Base-by-base conservation (phyloP, 1,140 invertebrate species). In the Zaprionus gabonicus region DNA sequence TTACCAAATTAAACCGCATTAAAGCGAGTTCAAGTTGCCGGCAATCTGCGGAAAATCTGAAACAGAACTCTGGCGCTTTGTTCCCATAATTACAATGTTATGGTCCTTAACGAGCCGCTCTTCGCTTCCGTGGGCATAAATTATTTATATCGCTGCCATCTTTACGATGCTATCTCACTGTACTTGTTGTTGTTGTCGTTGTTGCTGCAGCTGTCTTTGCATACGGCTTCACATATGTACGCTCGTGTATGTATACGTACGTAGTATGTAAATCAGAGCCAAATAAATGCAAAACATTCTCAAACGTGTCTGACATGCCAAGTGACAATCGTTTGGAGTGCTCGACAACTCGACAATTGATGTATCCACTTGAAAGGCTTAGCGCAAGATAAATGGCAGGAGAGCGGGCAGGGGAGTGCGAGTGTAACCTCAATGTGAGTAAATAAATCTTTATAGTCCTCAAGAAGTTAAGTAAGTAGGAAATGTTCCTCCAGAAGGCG, bases 61-160 rank as follows among this genome's bases (percentile, higher is more conserved):
- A 46, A 41, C 59, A 36, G 9, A 38, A 53, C 20, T 65, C 20
- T 23, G n/a, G 36, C 12, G 44, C 56, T 49, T 53, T 55, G 27
- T 41, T 57, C 7, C 3, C 51, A 75, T 70, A 76, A 76, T 76
- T 71, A 76, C 68, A 76, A 71, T 71, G 71, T 71, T 71, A 70
- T 53, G 53, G 7, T 34, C 20, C 59, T 65, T 71, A 75, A 63
- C 57, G 25, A 57, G 53, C 58, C 23, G 15, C 49, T 12, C 53
- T n/a, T 34, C 17, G 15, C 10, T 17, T 55, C 65, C 36, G 27
- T 28, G 41, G 20, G 12, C 44, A 76, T 65, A 58, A 76, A 76
- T 76, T 55, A 65, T 71, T 63, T 58, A 75, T 59, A 57, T 71
- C 38, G 9, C 44, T 64, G 58, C 15, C 65, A 56, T 15, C 49